Evolutionary conservation across 2,113 vertebrate genomes (phyloP).

Genomic region (Prunella himalayana): DNA sequence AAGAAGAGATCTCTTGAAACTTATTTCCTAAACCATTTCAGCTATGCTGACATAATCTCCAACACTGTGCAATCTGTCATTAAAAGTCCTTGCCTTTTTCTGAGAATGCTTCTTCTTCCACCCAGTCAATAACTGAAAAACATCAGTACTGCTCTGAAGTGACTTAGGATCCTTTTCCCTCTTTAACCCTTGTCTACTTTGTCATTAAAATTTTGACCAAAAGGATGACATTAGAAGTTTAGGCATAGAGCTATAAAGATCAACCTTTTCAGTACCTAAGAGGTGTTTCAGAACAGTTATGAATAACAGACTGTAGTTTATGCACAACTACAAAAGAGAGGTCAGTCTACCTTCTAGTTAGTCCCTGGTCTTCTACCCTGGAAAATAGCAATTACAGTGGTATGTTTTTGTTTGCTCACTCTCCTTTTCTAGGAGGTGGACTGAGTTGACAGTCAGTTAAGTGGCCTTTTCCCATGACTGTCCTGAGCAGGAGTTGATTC

Average conservation of each 20-base stretch:
- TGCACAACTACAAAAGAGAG: background rate
- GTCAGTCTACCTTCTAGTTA: background rate
- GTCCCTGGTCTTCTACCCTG: background rate
- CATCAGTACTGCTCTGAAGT: background rate
- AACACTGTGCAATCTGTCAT: background rate
- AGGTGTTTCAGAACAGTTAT: background rate
- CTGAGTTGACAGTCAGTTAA: background rate
- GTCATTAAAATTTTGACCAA: background rate
- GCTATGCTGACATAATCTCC: background rate
- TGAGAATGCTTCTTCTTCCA: background rate
- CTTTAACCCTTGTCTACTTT: background rate
- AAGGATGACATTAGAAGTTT: background rate
- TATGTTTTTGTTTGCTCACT: background rate
- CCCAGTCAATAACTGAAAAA: background rate
- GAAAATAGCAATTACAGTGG: background rate
- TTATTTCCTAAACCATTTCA: background rate
- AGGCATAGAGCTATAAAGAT: background rate
- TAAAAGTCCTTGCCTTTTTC: background rate
- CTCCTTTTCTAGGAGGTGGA: background rate
- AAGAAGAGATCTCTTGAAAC: background rate
- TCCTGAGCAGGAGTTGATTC: background rate
- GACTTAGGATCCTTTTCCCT: background rate
- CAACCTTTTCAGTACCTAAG: background rate
- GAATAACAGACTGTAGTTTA: background rate
- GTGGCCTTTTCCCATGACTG: background rate